Conservation (phyloP, 2,797 vertebrate genomes). For the Chelonia mydas region DNA sequence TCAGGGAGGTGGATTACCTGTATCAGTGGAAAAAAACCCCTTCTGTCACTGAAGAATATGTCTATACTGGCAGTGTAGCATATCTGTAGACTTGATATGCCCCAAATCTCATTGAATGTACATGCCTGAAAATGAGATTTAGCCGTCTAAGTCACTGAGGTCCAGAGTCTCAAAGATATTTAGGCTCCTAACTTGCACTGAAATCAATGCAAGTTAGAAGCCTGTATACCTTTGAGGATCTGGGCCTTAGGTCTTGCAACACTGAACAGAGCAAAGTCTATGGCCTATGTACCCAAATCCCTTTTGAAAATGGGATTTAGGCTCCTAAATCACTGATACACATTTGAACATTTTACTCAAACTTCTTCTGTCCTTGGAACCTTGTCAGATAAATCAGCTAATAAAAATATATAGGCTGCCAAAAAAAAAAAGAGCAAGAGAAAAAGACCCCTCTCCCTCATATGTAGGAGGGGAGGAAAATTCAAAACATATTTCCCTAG, state of each 20-base stretch:
- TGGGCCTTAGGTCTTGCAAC: not conserved
- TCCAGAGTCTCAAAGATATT: not conserved
- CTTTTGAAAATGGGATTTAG: not conserved
- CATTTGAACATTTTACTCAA: not conserved
- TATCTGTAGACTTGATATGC: not conserved
- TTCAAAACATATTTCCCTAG: not conserved
- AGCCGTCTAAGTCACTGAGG: not conserved
- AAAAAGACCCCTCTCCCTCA: not conserved
- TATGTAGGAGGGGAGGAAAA: not conserved
- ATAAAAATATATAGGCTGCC: not conserved
- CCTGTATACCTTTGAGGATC: not conserved
- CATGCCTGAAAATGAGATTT: not conserved
- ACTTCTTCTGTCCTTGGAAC: not conserved
- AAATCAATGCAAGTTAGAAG: not conserved
- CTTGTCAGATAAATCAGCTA: not conserved
- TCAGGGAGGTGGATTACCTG: too few species aligned
- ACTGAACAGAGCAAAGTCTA: not conserved
- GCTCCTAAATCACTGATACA: not conserved
- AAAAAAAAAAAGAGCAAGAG: not conserved
- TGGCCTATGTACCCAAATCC: not conserved
- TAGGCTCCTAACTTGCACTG: not conserved
- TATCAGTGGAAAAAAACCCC: not conserved
- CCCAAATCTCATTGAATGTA: not conserved
- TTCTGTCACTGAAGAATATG: not conserved
- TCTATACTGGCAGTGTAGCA: not conserved